Percentiles rank a stretch among this genome's conserved stretches.
Evolutionary conservation across 2,113 vertebrate species (phyloP).

Genomic region (Phylloscopus whistleri): DNA sequence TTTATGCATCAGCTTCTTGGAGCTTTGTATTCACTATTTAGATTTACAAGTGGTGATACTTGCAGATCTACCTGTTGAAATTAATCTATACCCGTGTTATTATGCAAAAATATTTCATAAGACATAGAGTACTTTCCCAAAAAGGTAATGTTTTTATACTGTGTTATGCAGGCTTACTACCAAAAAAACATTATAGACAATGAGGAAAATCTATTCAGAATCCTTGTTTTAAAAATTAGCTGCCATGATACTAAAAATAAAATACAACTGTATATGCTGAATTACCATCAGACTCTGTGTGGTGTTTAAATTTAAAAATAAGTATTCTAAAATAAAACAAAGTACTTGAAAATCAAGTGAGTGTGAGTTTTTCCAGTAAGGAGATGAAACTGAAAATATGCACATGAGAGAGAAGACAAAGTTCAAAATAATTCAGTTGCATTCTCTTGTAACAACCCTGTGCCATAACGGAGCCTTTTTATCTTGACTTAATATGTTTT

Average conservation of each 20-base stretch:
- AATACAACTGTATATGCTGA: not conserved
- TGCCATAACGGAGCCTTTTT: not conserved
- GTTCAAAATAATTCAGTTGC: not conserved
- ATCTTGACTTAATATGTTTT: not conserved
- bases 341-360: not conserved
- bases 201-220: not conserved
- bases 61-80: not conserved
- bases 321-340: not conserved
- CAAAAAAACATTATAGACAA: not conserved
- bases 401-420: not conserved
- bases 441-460: not conserved
- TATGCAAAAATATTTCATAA: not conserved
- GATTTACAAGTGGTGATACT: not conserved
- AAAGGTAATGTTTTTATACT: not conserved
- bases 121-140: not conserved
- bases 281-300: not conserved
- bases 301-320: not conserved
- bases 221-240: not conserved
- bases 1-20: not conserved
- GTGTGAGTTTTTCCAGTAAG: not conserved
- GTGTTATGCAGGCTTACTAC: not conserved
- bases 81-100: not conserved
- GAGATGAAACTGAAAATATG: not conserved
- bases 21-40: not conserved
- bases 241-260: constrained; percentile 14